A percentile compares a stretch with the other conserved stretches of the same genome.
These are phyloP conservation scores for Drosophila paucipuncta DNA, from an alignment of 2,888 invertebrate species.

Conservation along the genomic window DNA sequence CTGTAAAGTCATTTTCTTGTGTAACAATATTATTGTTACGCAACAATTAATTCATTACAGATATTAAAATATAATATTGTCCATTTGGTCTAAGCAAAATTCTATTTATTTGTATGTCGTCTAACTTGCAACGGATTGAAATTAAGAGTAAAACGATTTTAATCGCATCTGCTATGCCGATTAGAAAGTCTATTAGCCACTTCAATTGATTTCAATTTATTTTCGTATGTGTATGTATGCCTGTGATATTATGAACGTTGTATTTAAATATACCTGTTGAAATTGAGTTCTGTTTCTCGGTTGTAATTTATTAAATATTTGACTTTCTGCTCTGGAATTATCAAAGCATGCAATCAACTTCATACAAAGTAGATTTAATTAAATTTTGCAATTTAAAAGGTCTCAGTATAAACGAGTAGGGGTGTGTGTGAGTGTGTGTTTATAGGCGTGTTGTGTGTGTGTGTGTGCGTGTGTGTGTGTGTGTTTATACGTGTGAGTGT, in stretches of 20 bases:
- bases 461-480: neutral
- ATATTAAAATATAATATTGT: neutral
- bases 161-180: slow-evolving; percentile 2
- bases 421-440: neutral
- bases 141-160: neutral
- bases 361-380: slow-evolving; percentile 56
- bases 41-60: neutral
- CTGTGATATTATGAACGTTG: slow-evolving; percentile 12
- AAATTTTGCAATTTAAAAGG: slow-evolving; percentile 63
- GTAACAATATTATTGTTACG: neutral
- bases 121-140: neutral
- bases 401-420: slow-evolving; percentile 5
- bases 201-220: slow-evolving; percentile 35
- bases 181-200: slow-evolving; percentile 12
- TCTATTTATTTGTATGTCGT: slow-evolving; percentile 11
- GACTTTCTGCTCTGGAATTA: slow-evolving; percentile 32
- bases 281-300: slow-evolving; percentile 21
- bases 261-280: slow-evolving; percentile 26
- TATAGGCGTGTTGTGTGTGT: neutral
- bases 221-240: neutral
- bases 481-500: neutral
- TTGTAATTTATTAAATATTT: slow-evolving; percentile 52
- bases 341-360: slow-evolving; percentile 62
- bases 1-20: neutral
- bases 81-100: neutral